Evolutionary conservation across 2,888 invertebrate genomes (phyloP).

Genomic region (Oscheius sp.): DNA sequence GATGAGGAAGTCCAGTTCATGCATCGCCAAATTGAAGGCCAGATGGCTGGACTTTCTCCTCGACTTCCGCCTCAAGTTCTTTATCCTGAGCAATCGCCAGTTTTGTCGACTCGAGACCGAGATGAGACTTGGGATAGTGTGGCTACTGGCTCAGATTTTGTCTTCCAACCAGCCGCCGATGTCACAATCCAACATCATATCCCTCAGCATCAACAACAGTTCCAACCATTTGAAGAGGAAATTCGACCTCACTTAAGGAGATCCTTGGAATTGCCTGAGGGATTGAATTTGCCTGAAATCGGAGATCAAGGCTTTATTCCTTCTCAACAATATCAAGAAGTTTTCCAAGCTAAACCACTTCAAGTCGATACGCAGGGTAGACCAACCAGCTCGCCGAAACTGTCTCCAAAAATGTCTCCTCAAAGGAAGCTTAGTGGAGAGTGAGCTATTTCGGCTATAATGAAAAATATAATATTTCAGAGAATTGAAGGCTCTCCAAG

Average conservation of each 20-base stretch:
- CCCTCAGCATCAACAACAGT: not conserved
- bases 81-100: not conserved
- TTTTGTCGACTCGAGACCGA: not conserved
- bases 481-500: conserved; percentile 47
- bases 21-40: conserved; percentile 12
- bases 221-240: not conserved
- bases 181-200: not conserved
- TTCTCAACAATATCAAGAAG: not conserved
- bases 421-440: conserved; percentile 9
- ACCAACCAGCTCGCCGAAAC: not conserved
- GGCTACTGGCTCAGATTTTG: conserved; percentile 10
- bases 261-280: conserved; percentile 6
- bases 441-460: not conserved
- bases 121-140: conserved; percentile 19
- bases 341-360: not conserved
- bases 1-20: conserved; percentile 19
- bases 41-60: conserved; percentile 2
- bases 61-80: not conserved
- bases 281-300: not conserved
- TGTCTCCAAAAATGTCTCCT: conserved; percentile 16
- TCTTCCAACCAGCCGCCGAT: not conserved
- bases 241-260: not conserved
- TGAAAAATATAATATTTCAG: conserved; percentile 31
- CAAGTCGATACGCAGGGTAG: not conserved
- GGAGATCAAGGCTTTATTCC: conserved; percentile 1